Percentiles rank a stretch among this genome's conserved stretches.
Evolutionary conservation across 2,113 vertebrate genomes (phyloP).

Genomic region (Serinus canaria): DNA sequence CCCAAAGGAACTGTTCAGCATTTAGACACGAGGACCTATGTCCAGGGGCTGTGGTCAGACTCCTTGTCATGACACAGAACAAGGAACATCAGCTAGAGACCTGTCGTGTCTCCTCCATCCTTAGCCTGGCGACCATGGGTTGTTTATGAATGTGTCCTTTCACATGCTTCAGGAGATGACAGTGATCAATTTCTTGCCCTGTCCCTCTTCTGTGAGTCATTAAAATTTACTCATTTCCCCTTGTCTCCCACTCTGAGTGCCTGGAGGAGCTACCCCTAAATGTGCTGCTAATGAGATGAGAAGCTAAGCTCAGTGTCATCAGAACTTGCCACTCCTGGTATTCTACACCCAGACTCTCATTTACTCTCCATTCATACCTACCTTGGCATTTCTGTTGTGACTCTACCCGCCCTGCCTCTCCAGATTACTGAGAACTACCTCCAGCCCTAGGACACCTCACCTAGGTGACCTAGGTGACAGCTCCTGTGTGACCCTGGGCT

Average conservation of each 20-base stretch:
- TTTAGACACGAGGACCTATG: neutral
- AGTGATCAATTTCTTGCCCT: neutral
- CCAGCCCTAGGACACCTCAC: neutral
- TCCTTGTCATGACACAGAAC: neutral
- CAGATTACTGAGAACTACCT: neutral
- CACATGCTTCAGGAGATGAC: neutral
- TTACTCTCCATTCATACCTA: neutral
- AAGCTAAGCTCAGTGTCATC: neutral
- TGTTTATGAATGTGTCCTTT: neutral
- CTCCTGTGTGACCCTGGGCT: neutral
- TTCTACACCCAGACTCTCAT: neutral
- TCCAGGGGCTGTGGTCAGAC: neutral
- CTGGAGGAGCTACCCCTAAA: neutral
- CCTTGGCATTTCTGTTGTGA: neutral
- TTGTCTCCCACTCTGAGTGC: neutral
- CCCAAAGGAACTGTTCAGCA: neutral
- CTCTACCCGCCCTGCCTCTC: neutral
- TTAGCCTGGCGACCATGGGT: neutral
- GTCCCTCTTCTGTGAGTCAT: neutral
- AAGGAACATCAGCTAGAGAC: neutral
- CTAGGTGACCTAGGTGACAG: too few relatives aligned
- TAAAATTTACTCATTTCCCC: neutral
- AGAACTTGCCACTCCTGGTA: neutral
- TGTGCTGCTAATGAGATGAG: neutral
- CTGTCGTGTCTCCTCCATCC: neutral